Base-by-base conservation (phyloP, 2,113 vertebrate genomes). In the Beaufortia kweichowensis region DNA sequence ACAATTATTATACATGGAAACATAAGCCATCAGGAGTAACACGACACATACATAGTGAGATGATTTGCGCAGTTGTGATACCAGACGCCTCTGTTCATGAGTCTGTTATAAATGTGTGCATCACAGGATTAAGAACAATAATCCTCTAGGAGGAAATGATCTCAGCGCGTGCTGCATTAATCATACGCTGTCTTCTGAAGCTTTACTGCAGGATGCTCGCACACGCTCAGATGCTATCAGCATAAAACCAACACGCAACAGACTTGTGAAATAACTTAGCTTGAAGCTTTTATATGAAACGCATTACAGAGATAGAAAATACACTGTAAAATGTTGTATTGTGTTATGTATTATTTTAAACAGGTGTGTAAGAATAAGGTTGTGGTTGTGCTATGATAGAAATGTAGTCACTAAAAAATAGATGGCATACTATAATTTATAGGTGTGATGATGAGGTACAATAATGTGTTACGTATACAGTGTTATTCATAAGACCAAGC, bases 71-170 rank as follows among this genome's bases (percentile, higher is more conserved):
- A 29, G 65, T 6, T 24, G 50, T 29, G 41, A 68, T 29, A 50
- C 24, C 26, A 17, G 11, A 28, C 11, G 56, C 15, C 24, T 59
- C 24, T 59, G 24, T 28, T 26, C 24, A 11, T 24, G 35, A 68
- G 43, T 50, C 65, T 68, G 31, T 68, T 68, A 68, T 68, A 31
- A 68, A 68, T 68, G 43, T 50, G 26, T 26, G 48, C 65, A 68
- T 68, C 41, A 31, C 65, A 50, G 43, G 65, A 50, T 68, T 68
- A 68, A 29, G 65, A 67, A 24, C 65, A 67, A 48, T 67, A 67
- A 67, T 67, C 65, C 43, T 67, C 26, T 67, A 50, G 28, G 26
- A 68, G 43, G 43, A 68, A 68, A 50, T 14, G 12, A 68, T 68
- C 65, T 29, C 65, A 48, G 65, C 17, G 43, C 19, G 26, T 50